Base-by-base conservation (phyloP, 2,888 invertebrate genomes). In the Pachydiplax longipennis region DNA sequence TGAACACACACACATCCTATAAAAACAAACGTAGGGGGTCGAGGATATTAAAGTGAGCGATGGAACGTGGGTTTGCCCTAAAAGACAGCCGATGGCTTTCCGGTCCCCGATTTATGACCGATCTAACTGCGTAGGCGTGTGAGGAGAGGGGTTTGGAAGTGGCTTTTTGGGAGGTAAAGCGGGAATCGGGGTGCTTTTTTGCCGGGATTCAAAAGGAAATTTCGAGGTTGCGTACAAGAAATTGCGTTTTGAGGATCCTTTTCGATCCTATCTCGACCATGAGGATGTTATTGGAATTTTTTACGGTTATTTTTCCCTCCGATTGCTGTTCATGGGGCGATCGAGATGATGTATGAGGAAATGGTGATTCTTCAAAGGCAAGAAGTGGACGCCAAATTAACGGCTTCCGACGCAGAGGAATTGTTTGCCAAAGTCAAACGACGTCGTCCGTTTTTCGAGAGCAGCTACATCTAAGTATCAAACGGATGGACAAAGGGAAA, bases 51-150 rank as follows among this genome's bases (percentile, higher is more conserved):
- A 61, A 40, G 87, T 58, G 65, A 48, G 48, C 22, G 48, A 44
- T 53, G 53, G 53, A 53, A 58, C 35, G 18, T 48, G 83, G 58
- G 83, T 83, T 37, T 65, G 31, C 87, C 87, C 61, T 87, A 87
- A 87, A 87, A 65, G 87, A 87, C 87, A 87, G 65, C 6, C 87
- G 87, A 87, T 65, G 61, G 87, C 58, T 65, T 87, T 87, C 61
- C 61, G 87, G 25, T 35, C 61, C 37, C 37, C 61, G 65, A 87
- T 87, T 87, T 87, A 87, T 87, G 87, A 65, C 35, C 87, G 87
- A 87, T 87, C 61, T 65, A 65, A 87, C 58, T 87, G 87, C n/a
- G 61, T 18, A n/a, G 87, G 87, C 87, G 87, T 83, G 12, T 25
- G 53, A 53, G 82, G n/a, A 5, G 44, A 5, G 40, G 44, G 82